Conservation (phyloP, 1,140 invertebrate genomes). For the Microplitis mediator region DNA sequence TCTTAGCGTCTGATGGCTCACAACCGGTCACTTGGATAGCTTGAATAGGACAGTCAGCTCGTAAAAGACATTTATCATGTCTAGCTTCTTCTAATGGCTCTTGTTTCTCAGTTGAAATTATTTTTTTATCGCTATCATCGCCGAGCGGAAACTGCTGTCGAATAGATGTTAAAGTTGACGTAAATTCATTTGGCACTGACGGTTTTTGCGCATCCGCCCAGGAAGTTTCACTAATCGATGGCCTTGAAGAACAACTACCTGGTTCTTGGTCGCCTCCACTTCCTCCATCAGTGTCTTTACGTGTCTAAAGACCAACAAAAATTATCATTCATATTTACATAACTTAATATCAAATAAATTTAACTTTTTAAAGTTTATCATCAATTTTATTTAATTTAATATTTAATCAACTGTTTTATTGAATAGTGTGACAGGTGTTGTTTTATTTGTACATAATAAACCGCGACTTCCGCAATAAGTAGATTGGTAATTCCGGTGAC, state of each 20-base stretch:
- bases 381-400: background rate
- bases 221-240: conserved; percentile 34
- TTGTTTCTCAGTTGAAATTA: background rate
- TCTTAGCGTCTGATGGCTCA: conserved; percentile 26
- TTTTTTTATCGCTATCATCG: background rate
- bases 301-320: conserved; percentile 47
- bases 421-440: too few relatives aligned
- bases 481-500: too few relatives aligned
- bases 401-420: too few relatives aligned
- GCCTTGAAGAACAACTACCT: conserved; percentile 45
- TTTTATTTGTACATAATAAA: too few relatives aligned
- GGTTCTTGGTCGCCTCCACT: conserved; percentile 47
- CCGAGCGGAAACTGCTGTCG: conserved; percentile 24
- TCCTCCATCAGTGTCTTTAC: conserved; percentile 51
- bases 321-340: conserved; percentile 6
- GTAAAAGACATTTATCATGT: background rate
- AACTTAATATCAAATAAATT: too few relatives aligned
- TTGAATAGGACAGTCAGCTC: conserved; percentile 21
- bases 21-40: conserved; percentile 20
- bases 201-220: conserved; percentile 31
- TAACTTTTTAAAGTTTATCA: background rate
- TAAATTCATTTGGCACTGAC: conserved; percentile 22
- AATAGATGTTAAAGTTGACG: conserved; percentile 18
- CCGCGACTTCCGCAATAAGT: too few relatives aligned
- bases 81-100: background rate